Evolutionary conservation across 2,113 vertebrate species (phyloP).

Genomic region (Menura novaehollandiae): DNA sequence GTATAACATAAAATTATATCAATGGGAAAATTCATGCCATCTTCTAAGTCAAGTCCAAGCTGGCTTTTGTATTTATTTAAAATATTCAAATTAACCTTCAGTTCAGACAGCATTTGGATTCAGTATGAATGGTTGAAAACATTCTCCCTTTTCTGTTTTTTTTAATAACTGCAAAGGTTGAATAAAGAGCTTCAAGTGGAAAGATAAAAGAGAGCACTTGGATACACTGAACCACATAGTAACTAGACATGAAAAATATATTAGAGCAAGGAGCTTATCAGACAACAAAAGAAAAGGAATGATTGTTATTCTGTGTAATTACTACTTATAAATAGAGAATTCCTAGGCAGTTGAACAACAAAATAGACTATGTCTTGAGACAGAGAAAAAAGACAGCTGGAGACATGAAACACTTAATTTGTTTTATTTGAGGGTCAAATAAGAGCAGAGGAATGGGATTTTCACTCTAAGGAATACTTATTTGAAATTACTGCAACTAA

Average conservation of each 20-base stretch:
- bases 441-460: background rate
- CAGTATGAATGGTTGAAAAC: background rate
- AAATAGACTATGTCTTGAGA: background rate
- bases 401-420: background rate
- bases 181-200: background rate
- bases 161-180: background rate
- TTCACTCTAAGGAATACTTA: background rate
- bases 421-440: background rate
- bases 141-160: background rate
- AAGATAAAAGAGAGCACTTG: background rate
- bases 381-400: background rate
- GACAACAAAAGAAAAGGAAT: background rate
- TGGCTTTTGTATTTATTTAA: background rate
- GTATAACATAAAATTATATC: background rate
- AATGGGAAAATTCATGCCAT: background rate
- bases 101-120: background rate
- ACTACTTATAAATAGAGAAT: background rate
- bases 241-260: background rate
- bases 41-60: background rate
- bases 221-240: background rate
- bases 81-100: background rate
- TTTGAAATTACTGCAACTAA: background rate
- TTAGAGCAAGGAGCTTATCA: background rate
- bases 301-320: background rate
- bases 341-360: background rate